Evolutionary conservation across 2,888 invertebrate genomes (phyloP).

Genomic region (Gari tellinella): DNA sequence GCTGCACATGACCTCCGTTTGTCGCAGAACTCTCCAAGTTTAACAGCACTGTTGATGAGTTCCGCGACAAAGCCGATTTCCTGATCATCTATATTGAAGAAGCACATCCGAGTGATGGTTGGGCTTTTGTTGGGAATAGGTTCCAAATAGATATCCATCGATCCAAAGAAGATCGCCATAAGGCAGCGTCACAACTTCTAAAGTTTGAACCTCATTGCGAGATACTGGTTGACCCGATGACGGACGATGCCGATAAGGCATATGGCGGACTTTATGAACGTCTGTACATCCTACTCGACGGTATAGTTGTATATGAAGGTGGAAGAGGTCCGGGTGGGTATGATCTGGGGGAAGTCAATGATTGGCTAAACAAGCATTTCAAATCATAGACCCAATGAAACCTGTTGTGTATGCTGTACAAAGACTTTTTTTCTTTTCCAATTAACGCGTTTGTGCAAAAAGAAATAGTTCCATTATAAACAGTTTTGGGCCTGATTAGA

Average conservation of each 20-base stretch:
- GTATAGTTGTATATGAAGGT: slow-evolving; percentile 71
- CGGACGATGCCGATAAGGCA: slow-evolving; percentile 62
- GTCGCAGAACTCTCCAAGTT: too few relatives aligned
- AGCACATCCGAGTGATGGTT: slow-evolving; percentile 77
- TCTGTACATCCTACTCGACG: slow-evolving; percentile 73
- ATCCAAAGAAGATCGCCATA: slow-evolving; percentile 63
- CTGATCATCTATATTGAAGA: too few relatives aligned
- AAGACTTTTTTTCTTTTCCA: too few relatives aligned
- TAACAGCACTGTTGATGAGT: too few relatives aligned
- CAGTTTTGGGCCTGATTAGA: too few relatives aligned
- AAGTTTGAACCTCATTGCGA: slow-evolving; percentile 57
- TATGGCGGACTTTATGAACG: slow-evolving; percentile 77
- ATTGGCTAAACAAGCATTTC: slow-evolving; percentile 66
- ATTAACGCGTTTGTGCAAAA: too few relatives aligned
- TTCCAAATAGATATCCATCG: slow-evolving; percentile 66
- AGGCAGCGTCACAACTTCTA: slow-evolving; percentile 64
- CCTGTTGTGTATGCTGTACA: too few relatives aligned
- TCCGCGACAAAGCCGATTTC: too few relatives aligned
- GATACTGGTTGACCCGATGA: slow-evolving; percentile 74
- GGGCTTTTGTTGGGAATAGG: slow-evolving; percentile 74
- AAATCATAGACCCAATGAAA: too few relatives aligned
- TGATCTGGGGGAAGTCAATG: slow-evolving; percentile 68
- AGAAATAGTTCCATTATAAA: too few relatives aligned
- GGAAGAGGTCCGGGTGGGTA: slow-evolving; percentile 73
- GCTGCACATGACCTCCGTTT: slow-evolving; percentile 80